phyloP scores from a whole-genome alignment of 2,888 invertebrate species.

The Clepsis dumicolana region DNA sequence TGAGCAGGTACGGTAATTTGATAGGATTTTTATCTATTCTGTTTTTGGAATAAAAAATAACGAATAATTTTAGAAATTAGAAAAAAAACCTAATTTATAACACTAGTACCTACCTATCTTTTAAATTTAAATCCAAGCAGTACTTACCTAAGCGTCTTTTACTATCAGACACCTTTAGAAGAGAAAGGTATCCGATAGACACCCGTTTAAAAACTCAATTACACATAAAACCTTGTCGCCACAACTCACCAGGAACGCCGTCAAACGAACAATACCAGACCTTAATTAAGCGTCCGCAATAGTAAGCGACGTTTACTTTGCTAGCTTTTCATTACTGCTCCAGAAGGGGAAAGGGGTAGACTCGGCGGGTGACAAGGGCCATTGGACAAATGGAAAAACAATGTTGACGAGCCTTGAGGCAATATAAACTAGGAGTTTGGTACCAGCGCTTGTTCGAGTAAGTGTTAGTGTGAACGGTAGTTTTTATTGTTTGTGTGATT shows the following conservation, averaged over 20 bases:
- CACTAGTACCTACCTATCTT: too few species aligned
- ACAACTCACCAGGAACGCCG: background rate
- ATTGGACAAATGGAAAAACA: conserved; percentile 51
- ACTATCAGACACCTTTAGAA: too few species aligned
- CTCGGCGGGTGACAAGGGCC: conserved; percentile 41
- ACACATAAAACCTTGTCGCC: background rate
- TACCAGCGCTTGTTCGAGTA: background rate
- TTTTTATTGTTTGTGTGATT: background rate
- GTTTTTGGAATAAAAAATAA: too few species aligned
- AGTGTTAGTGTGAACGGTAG: background rate
- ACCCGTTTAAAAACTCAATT: background rate
- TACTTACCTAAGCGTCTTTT: too few species aligned
- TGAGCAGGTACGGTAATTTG: too few species aligned
- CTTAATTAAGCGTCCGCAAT: background rate
- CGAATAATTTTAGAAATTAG: too few species aligned
- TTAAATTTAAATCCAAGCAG: too few species aligned
- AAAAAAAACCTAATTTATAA: too few species aligned
- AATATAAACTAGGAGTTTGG: conserved; percentile 10
- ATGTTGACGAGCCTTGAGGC: conserved; percentile 34
- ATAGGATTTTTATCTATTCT: too few species aligned
- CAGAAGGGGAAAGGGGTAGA: background rate
- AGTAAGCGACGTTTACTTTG: conserved; percentile 1
- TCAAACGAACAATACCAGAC: conserved; percentile 4
- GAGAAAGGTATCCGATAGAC: too few species aligned
- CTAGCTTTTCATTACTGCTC: background rate